Evolutionary conservation across 2,888 invertebrate species (phyloP).

Genomic region (Alviniconcha strummeri): DNA sequence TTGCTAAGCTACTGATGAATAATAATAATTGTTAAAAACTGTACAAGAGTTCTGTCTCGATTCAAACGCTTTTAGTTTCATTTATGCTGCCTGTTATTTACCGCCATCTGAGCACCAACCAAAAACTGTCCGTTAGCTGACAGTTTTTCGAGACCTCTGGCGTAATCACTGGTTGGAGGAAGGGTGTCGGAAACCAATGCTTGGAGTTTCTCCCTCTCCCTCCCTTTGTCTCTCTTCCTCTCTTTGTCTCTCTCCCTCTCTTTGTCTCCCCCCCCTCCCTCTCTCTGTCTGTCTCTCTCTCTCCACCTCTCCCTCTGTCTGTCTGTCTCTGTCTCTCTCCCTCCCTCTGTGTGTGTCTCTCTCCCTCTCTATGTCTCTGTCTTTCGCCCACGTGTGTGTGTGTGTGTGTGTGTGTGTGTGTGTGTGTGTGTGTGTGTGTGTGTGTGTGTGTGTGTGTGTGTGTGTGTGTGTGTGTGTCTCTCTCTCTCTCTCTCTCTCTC

Average conservation of each 20-base stretch:
- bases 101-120: too few species aligned
- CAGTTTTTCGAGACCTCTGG: too few species aligned
- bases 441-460: too few species aligned
- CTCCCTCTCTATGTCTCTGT: not conserved
- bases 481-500: not conserved
- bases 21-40: not conserved
- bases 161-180: too few species aligned
- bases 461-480: too few species aligned
- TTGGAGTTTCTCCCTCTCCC: not conserved
- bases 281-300: not conserved
- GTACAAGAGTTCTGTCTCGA: not conserved
- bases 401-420: too few species aligned
- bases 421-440: too few species aligned
- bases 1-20: too few species aligned
- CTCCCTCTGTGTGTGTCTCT: not conserved
- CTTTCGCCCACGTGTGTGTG: not conserved
- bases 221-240: not conserved
- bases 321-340: not conserved
- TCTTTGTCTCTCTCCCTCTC: not conserved
- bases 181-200: too few species aligned
- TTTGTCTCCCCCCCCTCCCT: not conserved
- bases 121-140: too few species aligned
- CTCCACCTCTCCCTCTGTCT: not conserved
- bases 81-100: too few species aligned
- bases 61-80: too few species aligned